Evolutionary conservation across 2,797 vertebrate genomes (phyloP).

Genomic region (Trachurus trachurus): DNA sequence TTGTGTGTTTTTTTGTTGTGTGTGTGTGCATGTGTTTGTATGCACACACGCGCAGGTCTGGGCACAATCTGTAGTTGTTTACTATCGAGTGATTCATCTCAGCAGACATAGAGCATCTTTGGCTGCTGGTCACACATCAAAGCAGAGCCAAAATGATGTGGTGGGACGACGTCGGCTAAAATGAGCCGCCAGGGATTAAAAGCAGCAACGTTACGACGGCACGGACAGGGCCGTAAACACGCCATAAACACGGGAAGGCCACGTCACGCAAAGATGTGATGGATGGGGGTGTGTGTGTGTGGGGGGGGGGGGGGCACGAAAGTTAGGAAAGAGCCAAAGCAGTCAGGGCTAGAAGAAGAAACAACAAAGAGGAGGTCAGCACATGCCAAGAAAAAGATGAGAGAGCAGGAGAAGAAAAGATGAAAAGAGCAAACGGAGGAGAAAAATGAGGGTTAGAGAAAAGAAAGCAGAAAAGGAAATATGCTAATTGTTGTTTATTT

Average conservation of each 20-base stretch:
- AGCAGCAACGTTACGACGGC: not conserved
- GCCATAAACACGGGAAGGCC: not conserved
- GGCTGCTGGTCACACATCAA: slow-evolving; percentile 58
- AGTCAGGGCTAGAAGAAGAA: not conserved
- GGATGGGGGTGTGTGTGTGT: too few species aligned
- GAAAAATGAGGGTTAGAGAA: slow-evolving; percentile 7
- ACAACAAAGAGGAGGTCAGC: slow-evolving; percentile 26
- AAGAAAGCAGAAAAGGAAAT: slow-evolving; percentile 25
- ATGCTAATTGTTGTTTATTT: slow-evolving; percentile 52
- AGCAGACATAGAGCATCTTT: slow-evolving; percentile 57
- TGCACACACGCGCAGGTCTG: slow-evolving; percentile 15
- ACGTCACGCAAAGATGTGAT: not conserved
- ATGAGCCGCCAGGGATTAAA: slow-evolving; percentile 23
- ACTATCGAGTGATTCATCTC: slow-evolving; percentile 69
- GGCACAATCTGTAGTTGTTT: slow-evolving; percentile 60
- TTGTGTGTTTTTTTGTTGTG: slow-evolving; percentile 6
- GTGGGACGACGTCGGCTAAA: not conserved
- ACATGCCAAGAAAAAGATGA: slow-evolving; percentile 38
- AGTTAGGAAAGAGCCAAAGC: not conserved
- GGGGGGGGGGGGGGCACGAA: too few species aligned
- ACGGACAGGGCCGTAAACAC: slow-evolving; percentile 11
- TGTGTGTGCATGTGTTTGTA: slow-evolving; percentile 9
- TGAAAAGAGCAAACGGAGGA: slow-evolving; percentile 1
- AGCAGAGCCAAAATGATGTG: slow-evolving; percentile 36
- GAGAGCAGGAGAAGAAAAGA: slow-evolving; percentile 7